phyloP scores from a whole-genome alignment of 2,797 vertebrate genomes.

The Anabas testudineus region DNA sequence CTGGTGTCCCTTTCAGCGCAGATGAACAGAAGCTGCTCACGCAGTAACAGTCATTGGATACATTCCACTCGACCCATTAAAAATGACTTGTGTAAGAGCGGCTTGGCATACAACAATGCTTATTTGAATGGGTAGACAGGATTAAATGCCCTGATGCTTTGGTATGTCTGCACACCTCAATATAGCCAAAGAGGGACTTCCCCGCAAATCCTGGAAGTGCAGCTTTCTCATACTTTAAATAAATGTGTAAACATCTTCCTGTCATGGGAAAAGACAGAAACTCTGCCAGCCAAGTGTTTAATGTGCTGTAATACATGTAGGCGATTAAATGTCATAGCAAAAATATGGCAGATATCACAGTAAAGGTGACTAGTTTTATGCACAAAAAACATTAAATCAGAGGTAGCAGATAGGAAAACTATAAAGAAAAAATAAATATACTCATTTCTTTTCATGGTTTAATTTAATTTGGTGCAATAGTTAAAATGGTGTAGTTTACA shows the following conservation, averaged over 20 bases:
- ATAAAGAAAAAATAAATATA: slow-evolving; percentile 2
- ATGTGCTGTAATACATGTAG: not conserved
- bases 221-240: slow-evolving; percentile 60
- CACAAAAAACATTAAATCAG: slow-evolving; percentile 7
- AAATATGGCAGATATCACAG: slow-evolving; percentile 2
- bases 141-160: slow-evolving; percentile 70
- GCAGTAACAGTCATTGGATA: slow-evolving; percentile 48
- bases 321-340: not conserved
- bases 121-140: slow-evolving; percentile 59
- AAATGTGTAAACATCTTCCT: slow-evolving; percentile 47
- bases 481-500: slow-evolving; percentile 12
- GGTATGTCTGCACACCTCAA: slow-evolving; percentile 66
- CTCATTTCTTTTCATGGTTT: slow-evolving; percentile 28
- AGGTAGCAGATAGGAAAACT: slow-evolving; percentile 6
- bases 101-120: slow-evolving; percentile 52
- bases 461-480: slow-evolving; percentile 16
- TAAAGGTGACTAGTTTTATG: not conserved
- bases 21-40: slow-evolving; percentile 47
- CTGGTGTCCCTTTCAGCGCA: slow-evolving; percentile 39
- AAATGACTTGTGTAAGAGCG: slow-evolving; percentile 43
- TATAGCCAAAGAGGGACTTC: slow-evolving; percentile 65
- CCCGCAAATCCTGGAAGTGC: slow-evolving; percentile 56
- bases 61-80: slow-evolving; percentile 48
- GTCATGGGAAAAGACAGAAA: slow-evolving; percentile 57
- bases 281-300: slow-evolving; percentile 2